These are phyloP conservation scores for Otolemur crassicaudatus DNA, from an alignment of 2,797 vertebrate genomes.

Conservation along the genomic window DNA sequence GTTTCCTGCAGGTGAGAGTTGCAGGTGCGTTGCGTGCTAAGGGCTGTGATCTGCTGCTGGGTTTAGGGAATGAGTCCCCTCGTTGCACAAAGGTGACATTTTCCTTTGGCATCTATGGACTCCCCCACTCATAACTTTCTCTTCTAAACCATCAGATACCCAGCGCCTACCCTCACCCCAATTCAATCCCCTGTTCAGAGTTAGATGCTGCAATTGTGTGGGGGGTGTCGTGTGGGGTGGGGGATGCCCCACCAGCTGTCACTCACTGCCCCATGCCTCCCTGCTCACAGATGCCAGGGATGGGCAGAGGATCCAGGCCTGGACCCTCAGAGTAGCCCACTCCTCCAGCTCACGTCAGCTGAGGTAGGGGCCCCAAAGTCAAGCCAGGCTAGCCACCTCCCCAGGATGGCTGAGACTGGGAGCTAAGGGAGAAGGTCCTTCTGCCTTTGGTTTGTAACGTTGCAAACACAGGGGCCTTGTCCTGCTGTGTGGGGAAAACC, in stretches of 20 bases:
- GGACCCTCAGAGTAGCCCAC: neutral
- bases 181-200: neutral
- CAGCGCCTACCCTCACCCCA: neutral
- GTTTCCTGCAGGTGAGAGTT: too few species aligned
- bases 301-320: neutral
- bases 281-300: neutral
- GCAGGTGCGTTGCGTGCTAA: fast-evolving
- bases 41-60: neutral
- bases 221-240: neutral
- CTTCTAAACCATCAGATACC: neutral
- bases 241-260: neutral
- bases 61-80: neutral
- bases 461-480: neutral
- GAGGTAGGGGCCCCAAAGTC: neutral
- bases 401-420: neutral
- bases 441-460: neutral
- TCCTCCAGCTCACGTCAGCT: neutral
- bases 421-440: neutral
- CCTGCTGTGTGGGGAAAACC: neutral
- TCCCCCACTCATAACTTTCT: neutral
- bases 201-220: neutral
- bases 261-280: neutral
- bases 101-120: neutral
- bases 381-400: neutral
- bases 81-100: neutral